phyloP scores from a whole-genome alignment of 2,888 invertebrate species.

The Drosophila rellima region DNA sequence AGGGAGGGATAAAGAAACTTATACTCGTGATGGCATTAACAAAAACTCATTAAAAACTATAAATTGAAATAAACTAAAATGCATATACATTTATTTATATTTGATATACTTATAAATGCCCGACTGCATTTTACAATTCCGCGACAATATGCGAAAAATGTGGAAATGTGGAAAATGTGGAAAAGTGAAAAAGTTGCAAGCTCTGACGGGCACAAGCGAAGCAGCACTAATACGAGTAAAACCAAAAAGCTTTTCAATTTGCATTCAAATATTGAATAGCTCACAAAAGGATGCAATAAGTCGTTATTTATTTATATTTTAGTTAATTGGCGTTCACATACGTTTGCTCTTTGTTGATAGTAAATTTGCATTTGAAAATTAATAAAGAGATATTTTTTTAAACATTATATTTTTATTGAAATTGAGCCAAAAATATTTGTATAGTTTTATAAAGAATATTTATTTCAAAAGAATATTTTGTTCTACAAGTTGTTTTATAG shows the following conservation, averaged over 20 bases:
- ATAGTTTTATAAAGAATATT: not conserved
- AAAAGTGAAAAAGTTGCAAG: slow-evolving; percentile 28
- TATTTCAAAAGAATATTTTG: not conserved
- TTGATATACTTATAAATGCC: slow-evolving; percentile 46
- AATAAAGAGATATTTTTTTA: not conserved
- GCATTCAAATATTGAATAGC: slow-evolving; percentile 20
- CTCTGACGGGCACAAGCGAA: slow-evolving; percentile 12
- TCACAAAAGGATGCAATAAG: slow-evolving; percentile 10
- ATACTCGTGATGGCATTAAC: slow-evolving; percentile 54
- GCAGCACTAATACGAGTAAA: slow-evolving; percentile 10
- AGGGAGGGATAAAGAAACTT: not conserved
- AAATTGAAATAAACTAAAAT: slow-evolving; percentile 82
- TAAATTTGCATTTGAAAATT: slow-evolving; percentile 1
- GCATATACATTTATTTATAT: slow-evolving; percentile 50
- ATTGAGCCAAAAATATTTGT: not conserved
- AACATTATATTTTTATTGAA: not conserved
- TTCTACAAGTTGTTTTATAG: not conserved
- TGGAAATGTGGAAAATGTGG: slow-evolving; percentile 2
- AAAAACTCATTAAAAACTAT: slow-evolving; percentile 83
- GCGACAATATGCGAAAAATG: slow-evolving; percentile 41
- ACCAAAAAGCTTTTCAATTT: slow-evolving; percentile 18
- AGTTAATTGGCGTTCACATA: slow-evolving; percentile 8
- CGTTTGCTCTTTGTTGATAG: slow-evolving; percentile 2
- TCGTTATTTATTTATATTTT: slow-evolving; percentile 12
- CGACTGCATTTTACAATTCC: slow-evolving; percentile 36